Conservation (phyloP, 1,140 invertebrate genomes). For the Drosophila sproati region DNA sequence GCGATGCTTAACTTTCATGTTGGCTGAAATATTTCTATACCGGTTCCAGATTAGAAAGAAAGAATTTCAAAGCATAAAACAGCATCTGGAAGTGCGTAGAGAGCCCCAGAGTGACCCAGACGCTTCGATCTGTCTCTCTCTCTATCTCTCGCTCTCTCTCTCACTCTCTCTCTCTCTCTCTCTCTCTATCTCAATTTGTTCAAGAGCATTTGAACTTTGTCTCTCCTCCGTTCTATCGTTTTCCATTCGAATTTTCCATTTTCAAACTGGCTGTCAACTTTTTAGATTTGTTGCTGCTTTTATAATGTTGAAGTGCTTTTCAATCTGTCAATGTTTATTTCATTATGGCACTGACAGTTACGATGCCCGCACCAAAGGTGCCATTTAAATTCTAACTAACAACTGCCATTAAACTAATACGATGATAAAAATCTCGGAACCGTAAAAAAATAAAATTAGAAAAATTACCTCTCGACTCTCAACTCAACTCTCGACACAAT, state of each 20-base stretch:
- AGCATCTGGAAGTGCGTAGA: slow-evolving; percentile 41
- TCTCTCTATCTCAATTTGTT: neutral
- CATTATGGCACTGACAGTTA: slow-evolving; percentile 51
- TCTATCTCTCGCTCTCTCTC: too few relatives aligned
- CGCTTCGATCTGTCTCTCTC: neutral
- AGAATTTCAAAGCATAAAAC: slow-evolving; percentile 69
- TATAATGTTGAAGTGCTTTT: slow-evolving; percentile 42
- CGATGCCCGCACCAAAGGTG: slow-evolving; percentile 69
- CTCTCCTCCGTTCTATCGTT: slow-evolving; percentile 3
- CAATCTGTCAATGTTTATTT: slow-evolving; percentile 64
- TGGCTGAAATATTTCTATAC: slow-evolving; percentile 75
- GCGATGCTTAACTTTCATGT: slow-evolving; percentile 71
- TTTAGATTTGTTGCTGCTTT: slow-evolving; percentile 12
- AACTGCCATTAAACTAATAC: slow-evolving; percentile 82
- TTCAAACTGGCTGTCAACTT: slow-evolving; percentile 28
- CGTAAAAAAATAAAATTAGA: slow-evolving; percentile 9
- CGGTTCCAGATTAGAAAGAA: slow-evolving; percentile 81
- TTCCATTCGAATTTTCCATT: slow-evolving; percentile 6
- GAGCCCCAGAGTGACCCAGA: neutral
- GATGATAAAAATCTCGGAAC: slow-evolving; percentile 71
- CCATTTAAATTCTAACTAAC: slow-evolving; percentile 80
- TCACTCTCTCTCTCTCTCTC: too few relatives aligned
- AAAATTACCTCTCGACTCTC: slow-evolving; percentile 22
- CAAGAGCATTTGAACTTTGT: slow-evolving; percentile 35
- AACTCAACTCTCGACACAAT: slow-evolving; percentile 55